Base-by-base conservation (phyloP, 2,113 vertebrate genomes). In the Misgurnus mizolepis region DNA sequence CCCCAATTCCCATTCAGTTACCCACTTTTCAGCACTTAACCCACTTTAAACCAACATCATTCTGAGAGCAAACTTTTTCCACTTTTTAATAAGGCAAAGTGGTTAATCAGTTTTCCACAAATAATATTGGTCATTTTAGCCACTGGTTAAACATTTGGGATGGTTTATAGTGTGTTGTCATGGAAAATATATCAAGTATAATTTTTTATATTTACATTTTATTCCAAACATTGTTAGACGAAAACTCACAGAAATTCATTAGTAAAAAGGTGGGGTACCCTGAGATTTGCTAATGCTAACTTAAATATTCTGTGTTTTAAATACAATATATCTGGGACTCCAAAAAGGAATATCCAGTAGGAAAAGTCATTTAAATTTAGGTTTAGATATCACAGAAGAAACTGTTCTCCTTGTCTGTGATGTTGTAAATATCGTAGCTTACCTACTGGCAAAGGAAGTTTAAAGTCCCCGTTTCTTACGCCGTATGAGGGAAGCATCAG, bases 241-340 rank as follows among this genome's bases (percentile, higher is more conserved):
- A 14, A 17, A 39, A 69, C 5, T 4, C 7, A 22, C 0, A 6
- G 18, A 50, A 39, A 39, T 9, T 5, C 7, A 70, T 55, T 70
- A 3, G 53, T 72, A 15, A 56, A 56, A n/a, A 58, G 17, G 15
- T n/a, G 55, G n/a, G 6, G 55, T 18, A 18, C 55, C 53, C 14
- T 58, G 55, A 18, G 15, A 58, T 47, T 68, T 22, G 11, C 12
- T 27, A 50, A 8, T 17, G 85, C 39, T 77, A 85, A 88, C 86
- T 81, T 85, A 67, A 87, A 82, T 89, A 81, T 90, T 80, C 67
- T 76, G 79, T 79, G 76, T 78, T 83, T 78, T 60, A 70, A 71
- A 78, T 87, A 92, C 89, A 91, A 91, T 88, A 83, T 88, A 78
- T 84, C 83, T 83, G 88, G 84, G 89, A 86, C 86, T 87, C 84